Percentiles rank a stretch among this genome's conserved stretches.
Conservation (phyloP, 2,113 vertebrate genomes). For the pig (Sus scrofa) region T2T-Sscrofa CM000824.6:134568501-134569000, state of each 20-base stretch:
- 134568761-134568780: background rate
- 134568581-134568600: background rate
- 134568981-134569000: background rate
- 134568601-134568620: background rate
- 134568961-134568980: background rate
- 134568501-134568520: background rate
- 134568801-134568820: background rate
- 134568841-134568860: background rate
- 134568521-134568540: background rate
- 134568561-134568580: background rate
- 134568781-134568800: background rate
- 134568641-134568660: background rate
- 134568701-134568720: background rate
- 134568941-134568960: background rate
- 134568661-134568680: background rate
- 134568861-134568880: background rate
- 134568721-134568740: background rate
- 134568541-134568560: background rate
- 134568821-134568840: background rate
- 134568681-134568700: background rate
- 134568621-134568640: background rate
- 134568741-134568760: background rate
- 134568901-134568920: background rate
- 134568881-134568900: background rate
- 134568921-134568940: conserved; percentile 25